Evolutionary conservation across 2,797 vertebrate genomes (phyloP).

Genomic region (Arctocebus calabarensis): DNA sequence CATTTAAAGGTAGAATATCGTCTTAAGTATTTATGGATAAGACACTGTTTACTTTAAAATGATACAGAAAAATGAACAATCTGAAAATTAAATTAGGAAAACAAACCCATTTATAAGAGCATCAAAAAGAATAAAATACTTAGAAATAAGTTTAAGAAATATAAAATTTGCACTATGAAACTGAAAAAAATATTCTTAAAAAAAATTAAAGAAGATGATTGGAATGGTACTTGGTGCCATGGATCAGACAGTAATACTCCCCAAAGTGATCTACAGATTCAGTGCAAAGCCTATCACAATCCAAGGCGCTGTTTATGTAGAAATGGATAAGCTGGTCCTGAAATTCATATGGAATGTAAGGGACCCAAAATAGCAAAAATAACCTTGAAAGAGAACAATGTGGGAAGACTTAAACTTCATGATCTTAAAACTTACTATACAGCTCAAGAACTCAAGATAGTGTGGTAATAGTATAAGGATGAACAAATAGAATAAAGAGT

Average conservation of each 20-base stretch:
- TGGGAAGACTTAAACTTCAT: not conserved
- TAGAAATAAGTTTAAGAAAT: constrained; percentile 10
- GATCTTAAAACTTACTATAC: constrained; percentile 30
- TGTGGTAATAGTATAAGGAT: not conserved
- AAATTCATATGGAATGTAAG: constrained; percentile 11
- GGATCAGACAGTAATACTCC: not conserved
- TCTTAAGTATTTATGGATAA: not conserved
- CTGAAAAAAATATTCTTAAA: not conserved
- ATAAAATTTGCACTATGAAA: not conserved
- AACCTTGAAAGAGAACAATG: not conserved
- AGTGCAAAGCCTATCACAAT: not conserved
- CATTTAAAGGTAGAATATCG: not conserved
- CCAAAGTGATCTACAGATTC: not conserved
- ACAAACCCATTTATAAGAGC: not conserved
- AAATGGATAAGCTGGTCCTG: not conserved
- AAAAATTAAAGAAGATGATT: constrained; percentile 11
- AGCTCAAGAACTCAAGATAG: not conserved
- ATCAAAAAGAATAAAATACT: not conserved
- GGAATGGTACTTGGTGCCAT: not conserved
- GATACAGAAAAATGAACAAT: not conserved
- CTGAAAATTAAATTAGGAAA: constrained; percentile 4
- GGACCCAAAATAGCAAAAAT: not conserved
- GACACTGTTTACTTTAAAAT: not conserved
- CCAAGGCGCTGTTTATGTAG: not conserved
- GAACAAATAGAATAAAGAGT: not conserved